Evolutionary conservation across 2,888 invertebrate species (phyloP).

Genomic region (Rotaria magnacalcarata): DNA sequence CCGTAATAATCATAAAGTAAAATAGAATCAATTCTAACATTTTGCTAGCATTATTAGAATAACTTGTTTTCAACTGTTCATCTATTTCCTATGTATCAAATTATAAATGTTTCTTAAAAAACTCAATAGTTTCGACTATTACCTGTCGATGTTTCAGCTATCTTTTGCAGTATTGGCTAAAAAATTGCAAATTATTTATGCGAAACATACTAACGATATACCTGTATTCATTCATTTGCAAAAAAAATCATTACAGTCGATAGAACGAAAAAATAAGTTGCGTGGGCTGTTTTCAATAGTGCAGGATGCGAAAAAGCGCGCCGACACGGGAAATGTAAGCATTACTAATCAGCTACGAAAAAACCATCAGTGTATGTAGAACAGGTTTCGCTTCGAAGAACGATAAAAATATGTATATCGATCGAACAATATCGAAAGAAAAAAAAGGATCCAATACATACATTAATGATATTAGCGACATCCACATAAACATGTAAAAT

Average conservation of each 20-base stretch:
- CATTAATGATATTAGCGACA: neutral
- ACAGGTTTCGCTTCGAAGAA: neutral
- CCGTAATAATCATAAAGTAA: too few species aligned
- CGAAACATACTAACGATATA: neutral
- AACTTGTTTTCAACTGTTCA: too few species aligned
- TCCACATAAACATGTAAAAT: neutral
- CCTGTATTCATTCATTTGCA: neutral
- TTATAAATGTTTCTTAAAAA: too few species aligned
- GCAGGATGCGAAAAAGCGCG: neutral
- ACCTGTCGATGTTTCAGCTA: too few species aligned
- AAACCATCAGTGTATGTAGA: too few species aligned
- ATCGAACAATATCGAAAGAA: neutral
- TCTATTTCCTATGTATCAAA: too few species aligned
- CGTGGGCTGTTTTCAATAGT: neutral
- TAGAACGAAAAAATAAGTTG: neutral
- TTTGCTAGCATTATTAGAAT: too few species aligned
- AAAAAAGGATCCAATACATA: neutral
- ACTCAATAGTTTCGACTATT: too few species aligned
- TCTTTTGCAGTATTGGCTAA: too few species aligned
- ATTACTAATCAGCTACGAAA: neutral
- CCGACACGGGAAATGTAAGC: neutral
- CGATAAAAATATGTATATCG: neutral
- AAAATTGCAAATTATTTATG: too few species aligned
- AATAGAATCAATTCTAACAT: too few species aligned
- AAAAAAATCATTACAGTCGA: neutral